Evolutionary conservation across 2,113 vertebrate species (phyloP), one percentile per base, ranked within the genome.

Genomic region (Marcusenius ussheri): DNA sequence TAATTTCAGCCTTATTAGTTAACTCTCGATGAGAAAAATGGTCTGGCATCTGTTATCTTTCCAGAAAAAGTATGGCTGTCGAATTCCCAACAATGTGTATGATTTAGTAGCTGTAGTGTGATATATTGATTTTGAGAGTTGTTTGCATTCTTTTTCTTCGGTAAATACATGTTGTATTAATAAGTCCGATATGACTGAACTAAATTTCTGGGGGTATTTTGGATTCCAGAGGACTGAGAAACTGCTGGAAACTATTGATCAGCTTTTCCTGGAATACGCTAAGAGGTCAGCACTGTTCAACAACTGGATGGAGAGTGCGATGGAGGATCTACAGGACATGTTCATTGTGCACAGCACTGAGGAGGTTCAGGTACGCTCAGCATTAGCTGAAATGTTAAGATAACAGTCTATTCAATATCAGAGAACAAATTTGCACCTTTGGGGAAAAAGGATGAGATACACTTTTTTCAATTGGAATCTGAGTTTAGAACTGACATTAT

Each of bases 301-400:
- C 92, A 97, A 96, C 94, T 96, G 96, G 96, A 96, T 96, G 96
- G 96, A 96, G 85, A 95, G 95, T 91, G 96, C 96, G 62, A 96
- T 96, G 95, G 96, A 96, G 90, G 96, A 96, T 88, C 93, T 96
- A 89, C 95, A 96, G 93, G 96, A 96, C 90, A 96, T 96, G 95
- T 96, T 96, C 83, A 96, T 99, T 46, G 98, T 99, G 74, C 98
- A 99, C 46, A 98, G 96, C 89, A 96, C 97, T 56, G 98, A 99
- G 88, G 98, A 99, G 92, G 97, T 99, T 91, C 98, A 99, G 98
- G 98, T 99, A 93, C 0, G 80, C 7, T 31, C 31, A 31, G 1
- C 6, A 77, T 39, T 39, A 77, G 5, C 62, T 31, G 62, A 27
- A 21, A 80, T 80, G 1, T 42, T 39, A 80, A 80, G 35, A 31